A percentile compares a stretch with the other conserved stretches of the same genome.
Evolutionary conservation across 2,113 vertebrate species (phyloP).

Genomic region (Burhinus bistriatus): DNA sequence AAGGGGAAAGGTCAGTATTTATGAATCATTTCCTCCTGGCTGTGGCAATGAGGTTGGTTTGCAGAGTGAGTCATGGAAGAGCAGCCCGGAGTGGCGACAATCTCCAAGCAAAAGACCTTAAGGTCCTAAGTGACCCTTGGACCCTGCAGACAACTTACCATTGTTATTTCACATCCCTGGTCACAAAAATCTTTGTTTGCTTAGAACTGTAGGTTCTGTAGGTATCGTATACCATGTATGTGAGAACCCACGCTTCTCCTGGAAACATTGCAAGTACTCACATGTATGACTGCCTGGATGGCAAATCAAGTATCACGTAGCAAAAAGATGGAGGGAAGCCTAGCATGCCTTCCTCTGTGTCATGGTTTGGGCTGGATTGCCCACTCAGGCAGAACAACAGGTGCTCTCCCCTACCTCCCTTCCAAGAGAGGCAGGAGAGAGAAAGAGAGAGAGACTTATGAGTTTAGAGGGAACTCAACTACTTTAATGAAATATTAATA

Average conservation of each 20-base stretch:
- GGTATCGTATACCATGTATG: neutral
- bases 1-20: slow-evolving; percentile 75
- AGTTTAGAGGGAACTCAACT: too few relatives aligned
- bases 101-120: slow-evolving; percentile 15
- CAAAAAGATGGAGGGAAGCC: neutral
- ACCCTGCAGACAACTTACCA: neutral
- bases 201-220: neutral
- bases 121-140: neutral
- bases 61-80: slow-evolving; percentile 70
- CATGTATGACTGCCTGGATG: neutral
- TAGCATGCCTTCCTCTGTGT: neutral
- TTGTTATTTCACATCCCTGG: neutral
- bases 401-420: too few relatives aligned
- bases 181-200: neutral
- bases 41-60: slow-evolving; percentile 65
- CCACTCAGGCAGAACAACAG: too few relatives aligned
- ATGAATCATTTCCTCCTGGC: slow-evolving; percentile 80
- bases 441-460: too few relatives aligned
- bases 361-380: too few relatives aligned
- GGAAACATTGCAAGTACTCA: neutral
- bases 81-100: slow-evolving; percentile 20
- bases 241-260: neutral
- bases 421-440: too few relatives aligned
- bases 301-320: neutral
- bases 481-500: too few relatives aligned